phyloP scores from a whole-genome alignment of 2,113 vertebrate genomes.

The Crotalus tigris region DNA sequence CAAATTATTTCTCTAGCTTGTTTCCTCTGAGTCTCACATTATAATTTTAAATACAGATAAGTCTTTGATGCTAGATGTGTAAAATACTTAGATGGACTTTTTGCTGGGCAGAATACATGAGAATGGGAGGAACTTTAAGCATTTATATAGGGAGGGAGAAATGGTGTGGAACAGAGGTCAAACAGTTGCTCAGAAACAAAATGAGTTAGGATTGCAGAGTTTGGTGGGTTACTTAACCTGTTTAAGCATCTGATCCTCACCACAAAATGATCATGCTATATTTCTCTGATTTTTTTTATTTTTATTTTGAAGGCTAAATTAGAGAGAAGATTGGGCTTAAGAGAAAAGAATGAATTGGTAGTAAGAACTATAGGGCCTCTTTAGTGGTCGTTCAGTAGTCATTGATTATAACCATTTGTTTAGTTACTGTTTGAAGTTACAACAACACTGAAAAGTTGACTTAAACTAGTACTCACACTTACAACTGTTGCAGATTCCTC shows the following conservation, averaged over 20 bases:
- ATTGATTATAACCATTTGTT: neutral
- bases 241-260: neutral
- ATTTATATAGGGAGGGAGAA: neutral
- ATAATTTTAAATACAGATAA: neutral
- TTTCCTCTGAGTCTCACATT: neutral
- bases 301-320: neutral
- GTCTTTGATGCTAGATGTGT: neutral
- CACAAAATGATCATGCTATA: neutral
- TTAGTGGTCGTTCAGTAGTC: neutral
- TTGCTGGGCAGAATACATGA: neutral
- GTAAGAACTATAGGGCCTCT: neutral
- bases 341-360: neutral
- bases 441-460: neutral
- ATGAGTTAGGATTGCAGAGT: neutral
- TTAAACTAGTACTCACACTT: neutral
- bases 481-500: neutral
- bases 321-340: neutral
- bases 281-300: neutral
- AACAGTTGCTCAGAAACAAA: neutral
- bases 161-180: neutral
- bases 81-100: neutral
- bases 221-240: too few relatives aligned
- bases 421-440: neutral
- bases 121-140: neutral
- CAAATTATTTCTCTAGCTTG: neutral